phyloP scores from a whole-genome alignment of 2,797 vertebrate genomes.

The Halcyon leucocephala region DNA sequence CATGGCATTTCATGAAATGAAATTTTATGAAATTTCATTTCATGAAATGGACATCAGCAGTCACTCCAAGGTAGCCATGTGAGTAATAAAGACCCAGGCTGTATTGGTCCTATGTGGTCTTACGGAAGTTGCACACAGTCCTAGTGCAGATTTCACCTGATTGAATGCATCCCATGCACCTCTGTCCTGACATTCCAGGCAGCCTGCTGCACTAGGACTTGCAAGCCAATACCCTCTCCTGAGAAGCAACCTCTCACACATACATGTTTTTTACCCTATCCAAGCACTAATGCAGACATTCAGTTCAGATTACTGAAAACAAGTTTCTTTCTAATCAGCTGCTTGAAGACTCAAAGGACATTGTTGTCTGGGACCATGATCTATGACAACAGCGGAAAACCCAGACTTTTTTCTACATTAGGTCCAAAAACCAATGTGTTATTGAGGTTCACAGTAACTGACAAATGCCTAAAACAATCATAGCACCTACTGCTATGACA shows the following conservation, averaged over 20 bases:
- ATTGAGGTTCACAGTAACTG: slow-evolving; percentile 15
- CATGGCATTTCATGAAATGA: neutral
- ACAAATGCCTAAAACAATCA: slow-evolving; percentile 53
- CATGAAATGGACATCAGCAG: neutral
- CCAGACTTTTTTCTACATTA: neutral
- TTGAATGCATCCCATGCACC: neutral
- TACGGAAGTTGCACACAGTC: neutral
- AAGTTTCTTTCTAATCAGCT: neutral
- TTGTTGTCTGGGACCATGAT: neutral
- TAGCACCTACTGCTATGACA: slow-evolving; percentile 56
- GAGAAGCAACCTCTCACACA: neutral
- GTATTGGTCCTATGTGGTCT: neutral
- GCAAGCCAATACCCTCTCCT: neutral
- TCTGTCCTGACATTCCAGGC: neutral
- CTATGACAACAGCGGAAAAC: neutral
- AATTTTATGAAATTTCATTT: neutral
- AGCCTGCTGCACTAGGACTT: neutral
- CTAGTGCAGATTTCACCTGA: neutral
- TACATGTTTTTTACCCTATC: neutral
- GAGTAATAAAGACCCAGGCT: neutral
- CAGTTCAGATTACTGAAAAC: neutral
- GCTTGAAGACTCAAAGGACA: neutral
- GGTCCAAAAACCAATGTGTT: neutral
- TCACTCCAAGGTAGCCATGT: neutral
- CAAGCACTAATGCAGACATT: neutral